Percentiles rank a stretch among this genome's conserved stretches.
Evolutionary conservation across 1,140 invertebrate species (phyloP).

Genomic region (Phortica variegata): DNA sequence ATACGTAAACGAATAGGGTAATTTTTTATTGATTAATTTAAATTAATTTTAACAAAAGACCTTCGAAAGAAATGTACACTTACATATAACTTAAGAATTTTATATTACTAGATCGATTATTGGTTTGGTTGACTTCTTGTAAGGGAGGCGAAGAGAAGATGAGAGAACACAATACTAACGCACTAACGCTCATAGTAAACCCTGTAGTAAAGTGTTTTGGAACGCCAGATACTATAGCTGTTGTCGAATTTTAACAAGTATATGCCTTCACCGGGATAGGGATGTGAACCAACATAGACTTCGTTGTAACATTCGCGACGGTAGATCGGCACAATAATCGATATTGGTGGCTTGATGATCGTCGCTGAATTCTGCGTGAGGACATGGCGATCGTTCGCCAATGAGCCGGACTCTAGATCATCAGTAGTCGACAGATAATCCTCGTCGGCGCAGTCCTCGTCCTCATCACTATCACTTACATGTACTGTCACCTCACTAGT

Average conservation of each 20-base stretch:
- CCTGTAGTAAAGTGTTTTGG: slow-evolving; percentile 98
- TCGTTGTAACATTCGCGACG: slow-evolving; percentile 94
- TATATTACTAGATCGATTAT: too few species aligned
- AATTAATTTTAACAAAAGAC: too few species aligned
- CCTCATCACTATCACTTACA: slow-evolving; percentile 82
- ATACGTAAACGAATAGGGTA: too few species aligned
- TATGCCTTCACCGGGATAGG: slow-evolving; percentile 94
- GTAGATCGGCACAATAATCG: slow-evolving; percentile 88
- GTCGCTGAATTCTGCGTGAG: slow-evolving; percentile 21
- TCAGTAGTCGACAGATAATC: slow-evolving; percentile 59
- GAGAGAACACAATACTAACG: too few species aligned
- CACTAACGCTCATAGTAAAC: slow-evolving; percentile 88
- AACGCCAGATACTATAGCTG: slow-evolving; percentile 97
- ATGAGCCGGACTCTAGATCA: slow-evolving; percentile 56
- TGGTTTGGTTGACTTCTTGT: too few species aligned
- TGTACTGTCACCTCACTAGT: slow-evolving; percentile 84
- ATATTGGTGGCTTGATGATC: slow-evolving; percentile 63
- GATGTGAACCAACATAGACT: slow-evolving; percentile 95
- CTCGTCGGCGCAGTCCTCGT: slow-evolving; percentile 64
- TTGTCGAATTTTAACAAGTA: slow-evolving; percentile 99
- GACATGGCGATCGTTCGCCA: slow-evolving; percentile 46
- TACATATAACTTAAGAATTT: too few species aligned
- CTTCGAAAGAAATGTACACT: too few species aligned
- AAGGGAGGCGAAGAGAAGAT: too few species aligned
- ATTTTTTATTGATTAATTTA: too few species aligned